These are phyloP conservation scores for Orientallactaga sibirica DNA, from an alignment of 2,797 vertebrate genomes.

Conservation along the genomic window DNA sequence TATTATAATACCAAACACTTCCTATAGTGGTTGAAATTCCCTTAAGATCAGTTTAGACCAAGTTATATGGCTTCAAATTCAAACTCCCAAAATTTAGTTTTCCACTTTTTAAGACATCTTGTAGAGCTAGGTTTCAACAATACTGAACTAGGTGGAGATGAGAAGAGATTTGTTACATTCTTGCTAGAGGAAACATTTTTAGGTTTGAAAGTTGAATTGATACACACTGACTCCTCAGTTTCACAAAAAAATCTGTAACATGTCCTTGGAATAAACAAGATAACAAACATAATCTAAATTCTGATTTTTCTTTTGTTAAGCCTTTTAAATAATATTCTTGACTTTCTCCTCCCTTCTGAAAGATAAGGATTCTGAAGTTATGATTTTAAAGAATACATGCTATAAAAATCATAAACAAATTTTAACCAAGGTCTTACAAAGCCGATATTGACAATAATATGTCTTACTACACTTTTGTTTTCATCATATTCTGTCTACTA, in stretches of 20 bases:
- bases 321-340: background rate
- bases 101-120: constrained; percentile 46
- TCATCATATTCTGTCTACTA: too few relatives aligned
- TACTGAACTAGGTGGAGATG: constrained; percentile 1
- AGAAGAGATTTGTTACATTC: background rate
- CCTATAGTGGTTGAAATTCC: background rate
- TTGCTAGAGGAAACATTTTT: constrained; percentile 39
- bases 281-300: background rate
- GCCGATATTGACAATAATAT: background rate
- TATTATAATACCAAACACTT: background rate
- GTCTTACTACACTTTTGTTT: background rate
- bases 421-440: background rate
- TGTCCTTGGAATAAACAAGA: background rate
- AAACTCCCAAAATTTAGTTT: constrained; percentile 44
- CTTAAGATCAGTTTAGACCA: constrained; percentile 11
- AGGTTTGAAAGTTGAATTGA: constrained; percentile 45
- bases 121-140: background rate
- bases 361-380: background rate
- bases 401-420: background rate
- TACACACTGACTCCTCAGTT: constrained; percentile 12
- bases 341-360: background rate
- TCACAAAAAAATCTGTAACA: background rate
- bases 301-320: background rate
- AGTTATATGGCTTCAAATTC: constrained; percentile 16
- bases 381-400: background rate